Percentiles rank a stretch among this genome's conserved stretches.
Evolutionary conservation across 2,888 invertebrate species (phyloP).

Genomic region (Drosophila ustulata): DNA sequence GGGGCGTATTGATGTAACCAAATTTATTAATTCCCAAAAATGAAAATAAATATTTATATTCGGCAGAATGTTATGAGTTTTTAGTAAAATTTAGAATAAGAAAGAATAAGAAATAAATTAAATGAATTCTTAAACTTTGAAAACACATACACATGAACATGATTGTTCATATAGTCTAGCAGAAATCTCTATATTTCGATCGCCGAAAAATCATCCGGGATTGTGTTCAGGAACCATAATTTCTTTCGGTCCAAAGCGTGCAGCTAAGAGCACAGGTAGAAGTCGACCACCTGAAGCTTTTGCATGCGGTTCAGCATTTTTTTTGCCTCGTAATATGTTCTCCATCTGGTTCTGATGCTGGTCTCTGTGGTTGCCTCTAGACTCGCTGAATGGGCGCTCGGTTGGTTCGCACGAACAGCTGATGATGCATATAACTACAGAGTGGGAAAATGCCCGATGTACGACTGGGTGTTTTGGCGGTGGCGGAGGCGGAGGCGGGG

Average conservation of each 20-base stretch:
- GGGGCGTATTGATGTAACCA: too few species aligned
- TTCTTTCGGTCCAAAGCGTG: neutral
- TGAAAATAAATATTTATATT: too few species aligned
- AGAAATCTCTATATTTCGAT: neutral
- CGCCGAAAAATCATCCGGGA: neutral
- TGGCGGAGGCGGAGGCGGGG: conserved; percentile 8
- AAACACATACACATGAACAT: too few species aligned
- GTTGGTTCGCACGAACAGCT: conserved; percentile 62
- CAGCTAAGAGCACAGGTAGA: conserved; percentile 21
- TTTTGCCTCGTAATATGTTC: conserved; percentile 27
- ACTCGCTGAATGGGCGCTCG: conserved; percentile 32
- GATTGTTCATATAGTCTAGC: too few species aligned
- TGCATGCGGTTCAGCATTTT: conserved; percentile 19
- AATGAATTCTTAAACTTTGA: too few species aligned
- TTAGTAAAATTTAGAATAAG: too few species aligned
- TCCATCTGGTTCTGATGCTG: conserved; percentile 20
- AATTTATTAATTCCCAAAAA: too few species aligned
- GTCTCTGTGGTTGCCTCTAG: conserved; percentile 27
- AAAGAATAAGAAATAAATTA: too few species aligned
- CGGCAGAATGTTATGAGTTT: too few species aligned
- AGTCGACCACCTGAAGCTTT: conserved; percentile 56
- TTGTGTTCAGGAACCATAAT: neutral
- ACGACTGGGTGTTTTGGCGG: neutral
- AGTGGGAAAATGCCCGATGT: conserved; percentile 31
- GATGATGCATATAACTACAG: conserved; percentile 57